Conservation (phyloP, 2,797 vertebrate genomes). For the Geotrypetes seraphini region DNA sequence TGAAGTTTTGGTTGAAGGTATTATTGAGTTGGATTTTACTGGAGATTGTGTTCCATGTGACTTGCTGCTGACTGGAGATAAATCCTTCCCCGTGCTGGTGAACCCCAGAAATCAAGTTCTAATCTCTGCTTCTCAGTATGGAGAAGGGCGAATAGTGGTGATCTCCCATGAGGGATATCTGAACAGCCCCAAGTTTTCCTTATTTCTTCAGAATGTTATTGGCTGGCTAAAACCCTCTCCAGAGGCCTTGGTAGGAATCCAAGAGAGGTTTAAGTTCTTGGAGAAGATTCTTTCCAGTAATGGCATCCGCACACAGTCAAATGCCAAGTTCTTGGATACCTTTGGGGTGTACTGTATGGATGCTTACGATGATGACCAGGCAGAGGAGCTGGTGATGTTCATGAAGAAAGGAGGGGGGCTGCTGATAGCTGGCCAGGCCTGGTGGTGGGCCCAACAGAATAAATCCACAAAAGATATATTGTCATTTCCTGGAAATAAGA, state of each 20-base stretch:
- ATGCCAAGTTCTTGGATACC: conserved; percentile 6
- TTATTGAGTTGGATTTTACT: conserved; percentile 47
- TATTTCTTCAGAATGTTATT: conserved; percentile 56
- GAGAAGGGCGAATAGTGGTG: conserved; percentile 60
- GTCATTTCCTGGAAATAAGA: conserved; percentile 59
- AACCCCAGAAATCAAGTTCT: conserved; percentile 51
- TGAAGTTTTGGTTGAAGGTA: conserved; percentile 40
- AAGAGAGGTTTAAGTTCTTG: conserved; percentile 19
- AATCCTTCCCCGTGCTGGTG: conserved; percentile 59
- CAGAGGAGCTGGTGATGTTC: conserved; percentile 46
- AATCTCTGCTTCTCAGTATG: conserved; percentile 65
- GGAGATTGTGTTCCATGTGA: conserved; percentile 34
- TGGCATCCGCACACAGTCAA: conserved; percentile 24
- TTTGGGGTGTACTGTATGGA: conserved; percentile 54
- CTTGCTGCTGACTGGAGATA: conserved; percentile 57
- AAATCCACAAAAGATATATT: conserved; percentile 10
- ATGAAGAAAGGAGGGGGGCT: conserved; percentile 46
- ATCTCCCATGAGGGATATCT: conserved; percentile 62
- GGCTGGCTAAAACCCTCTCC: conserved; percentile 53
- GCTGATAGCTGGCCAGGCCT: conserved; percentile 36
- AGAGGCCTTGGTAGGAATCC: conserved; percentile 29
- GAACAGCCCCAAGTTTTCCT: conserved; percentile 22
- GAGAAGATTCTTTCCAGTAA: conserved; percentile 29
- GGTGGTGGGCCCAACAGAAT: conserved; percentile 22
- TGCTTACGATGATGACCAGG: conserved; percentile 41